Percentiles rank a stretch among this genome's conserved stretches.
These are phyloP conservation scores for Drosophila borealis DNA, from an alignment of 2,888 invertebrate genomes.

Conservation along the genomic window DNA sequence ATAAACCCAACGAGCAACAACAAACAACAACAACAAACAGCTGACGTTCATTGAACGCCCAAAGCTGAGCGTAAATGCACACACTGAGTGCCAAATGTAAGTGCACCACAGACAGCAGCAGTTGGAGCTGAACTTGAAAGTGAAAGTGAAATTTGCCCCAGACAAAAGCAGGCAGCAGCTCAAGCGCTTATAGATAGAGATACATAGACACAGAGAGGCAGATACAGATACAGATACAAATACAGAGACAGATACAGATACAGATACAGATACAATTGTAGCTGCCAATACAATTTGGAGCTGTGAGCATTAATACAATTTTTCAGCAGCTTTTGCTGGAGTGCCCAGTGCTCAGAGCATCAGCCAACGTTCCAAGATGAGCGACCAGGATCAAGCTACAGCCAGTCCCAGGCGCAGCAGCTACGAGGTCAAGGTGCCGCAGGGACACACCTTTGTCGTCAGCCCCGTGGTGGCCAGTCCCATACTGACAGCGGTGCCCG, in stretches of 20 bases:
- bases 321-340: conserved; percentile 62
- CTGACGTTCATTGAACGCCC: conserved; percentile 78
- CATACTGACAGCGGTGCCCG: conserved; percentile 72
- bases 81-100: conserved; percentile 67
- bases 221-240: not conserved
- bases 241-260: conserved; percentile 5
- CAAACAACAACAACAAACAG: conserved; percentile 48
- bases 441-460: conserved; percentile 79
- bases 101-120: conserved; percentile 54
- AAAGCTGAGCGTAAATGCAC: conserved; percentile 49
- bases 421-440: conserved; percentile 67
- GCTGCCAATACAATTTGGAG: not conserved
- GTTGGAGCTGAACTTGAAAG: conserved; percentile 77
- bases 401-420: conserved; percentile 5
- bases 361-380: conserved; percentile 39
- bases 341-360: conserved; percentile 74
- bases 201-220: not conserved
- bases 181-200: not conserved
- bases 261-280: not conserved
- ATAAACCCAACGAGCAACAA: conserved; percentile 35
- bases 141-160: conserved; percentile 69
- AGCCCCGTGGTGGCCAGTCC: conserved; percentile 63
- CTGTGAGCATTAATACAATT: not conserved
- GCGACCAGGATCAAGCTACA: conserved; percentile 30
- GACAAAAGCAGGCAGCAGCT: conserved; percentile 13